Conservation (phyloP, 1,140 invertebrate species). For the Saccostrea echinata region DNA sequence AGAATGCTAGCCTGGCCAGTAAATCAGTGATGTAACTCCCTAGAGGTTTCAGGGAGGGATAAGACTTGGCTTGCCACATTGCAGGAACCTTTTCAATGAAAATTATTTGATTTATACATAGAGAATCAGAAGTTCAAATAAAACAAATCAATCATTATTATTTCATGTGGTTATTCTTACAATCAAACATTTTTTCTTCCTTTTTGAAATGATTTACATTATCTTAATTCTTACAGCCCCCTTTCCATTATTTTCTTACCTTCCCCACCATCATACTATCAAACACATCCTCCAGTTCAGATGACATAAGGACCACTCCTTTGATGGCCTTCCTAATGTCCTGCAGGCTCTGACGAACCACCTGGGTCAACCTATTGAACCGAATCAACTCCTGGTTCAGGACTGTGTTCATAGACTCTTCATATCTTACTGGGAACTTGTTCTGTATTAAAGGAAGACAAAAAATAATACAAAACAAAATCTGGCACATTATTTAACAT, state of each 20-base stretch:
- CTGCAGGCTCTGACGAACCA: slow-evolving; percentile 75
- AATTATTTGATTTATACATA: too few species aligned
- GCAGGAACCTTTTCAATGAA: slow-evolving; percentile 72
- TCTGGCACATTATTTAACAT: too few species aligned
- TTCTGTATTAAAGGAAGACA: slow-evolving; percentile 61
- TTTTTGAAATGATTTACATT: too few species aligned
- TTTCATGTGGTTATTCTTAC: too few species aligned
- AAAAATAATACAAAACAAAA: too few species aligned
- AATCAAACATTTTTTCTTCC: too few species aligned
- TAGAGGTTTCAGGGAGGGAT: slow-evolving; percentile 79
- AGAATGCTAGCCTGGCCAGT: slow-evolving; percentile 83
- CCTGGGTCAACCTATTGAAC: slow-evolving; percentile 79
- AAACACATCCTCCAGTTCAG: slow-evolving; percentile 79
- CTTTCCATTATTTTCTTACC: slow-evolving; percentile 62
- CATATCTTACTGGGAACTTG: slow-evolving; percentile 79
- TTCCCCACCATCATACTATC: slow-evolving; percentile 82
- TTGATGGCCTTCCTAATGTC: slow-evolving; percentile 79
- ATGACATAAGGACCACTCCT: slow-evolving; percentile 78
- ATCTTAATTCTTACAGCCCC: background rate
- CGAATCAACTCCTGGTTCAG: slow-evolving; percentile 79
- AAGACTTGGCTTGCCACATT: slow-evolving; percentile 79
- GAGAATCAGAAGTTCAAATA: too few species aligned
- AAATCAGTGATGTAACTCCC: slow-evolving; percentile 79
- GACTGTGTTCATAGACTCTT: slow-evolving; percentile 81
- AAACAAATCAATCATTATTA: too few species aligned